A percentile compares a stretch with the other conserved stretches of the same genome.
Conservation (phyloP, 2,797 vertebrate genomes). For the Amniataba percoides region DNA sequence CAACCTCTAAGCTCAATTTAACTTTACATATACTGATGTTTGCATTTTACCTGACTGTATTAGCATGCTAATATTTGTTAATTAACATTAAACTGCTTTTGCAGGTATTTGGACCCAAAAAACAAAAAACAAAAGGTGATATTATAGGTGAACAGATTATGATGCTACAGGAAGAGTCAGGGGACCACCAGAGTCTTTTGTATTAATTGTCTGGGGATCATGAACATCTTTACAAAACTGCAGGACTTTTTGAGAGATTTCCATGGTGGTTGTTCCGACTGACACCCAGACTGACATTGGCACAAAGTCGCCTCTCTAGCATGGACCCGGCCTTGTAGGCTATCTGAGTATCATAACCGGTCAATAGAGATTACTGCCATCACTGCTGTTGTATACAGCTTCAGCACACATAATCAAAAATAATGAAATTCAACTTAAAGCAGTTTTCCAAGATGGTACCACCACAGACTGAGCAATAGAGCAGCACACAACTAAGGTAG, state of each 20-base stretch:
- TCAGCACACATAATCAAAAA: slow-evolving; percentile 5
- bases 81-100: not conserved
- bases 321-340: not conserved
- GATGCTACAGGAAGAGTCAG: not conserved
- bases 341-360: not conserved
- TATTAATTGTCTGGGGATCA: not conserved
- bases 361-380: not conserved
- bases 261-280: too few relatives aligned
- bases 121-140: not conserved
- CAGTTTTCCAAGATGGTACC: slow-evolving; percentile 3
- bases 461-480: slow-evolving; percentile 8
- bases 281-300: too few relatives aligned
- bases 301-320: too few relatives aligned
- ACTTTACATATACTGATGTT: not conserved
- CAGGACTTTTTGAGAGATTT: not conserved
- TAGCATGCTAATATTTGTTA: not conserved
- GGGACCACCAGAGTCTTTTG: not conserved
- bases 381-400: not conserved
- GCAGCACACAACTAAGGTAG: not conserved
- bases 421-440: slow-evolving; percentile 1
- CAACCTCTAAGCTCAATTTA: too few relatives aligned
- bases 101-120: not conserved
- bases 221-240: not conserved
- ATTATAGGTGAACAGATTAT: not conserved
- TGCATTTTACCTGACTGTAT: not conserved